phyloP scores from a whole-genome alignment of 2,797 vertebrate species.

The Centroberyx gerrardi region DNA sequence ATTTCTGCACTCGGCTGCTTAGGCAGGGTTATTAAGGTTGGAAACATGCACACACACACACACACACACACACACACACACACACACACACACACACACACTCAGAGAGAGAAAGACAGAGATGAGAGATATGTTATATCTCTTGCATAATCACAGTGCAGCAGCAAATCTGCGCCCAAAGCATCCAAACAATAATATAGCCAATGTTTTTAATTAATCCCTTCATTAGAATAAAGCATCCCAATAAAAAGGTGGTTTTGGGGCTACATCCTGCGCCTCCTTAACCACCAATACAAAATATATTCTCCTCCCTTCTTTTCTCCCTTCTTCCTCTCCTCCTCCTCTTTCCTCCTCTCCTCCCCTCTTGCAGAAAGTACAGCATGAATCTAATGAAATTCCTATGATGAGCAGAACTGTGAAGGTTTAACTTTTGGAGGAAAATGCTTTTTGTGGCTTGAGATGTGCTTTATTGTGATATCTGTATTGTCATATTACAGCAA shows the following conservation, averaged over 20 bases:
- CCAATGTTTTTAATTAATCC: conserved; percentile 31
- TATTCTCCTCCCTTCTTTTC: not conserved
- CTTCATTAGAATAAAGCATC: conserved; percentile 15
- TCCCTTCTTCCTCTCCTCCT: not conserved
- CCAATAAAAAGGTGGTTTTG: conserved; percentile 31
- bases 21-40: not conserved
- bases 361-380: too few relatives aligned
- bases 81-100: not conserved
- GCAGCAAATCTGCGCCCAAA: not conserved
- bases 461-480: too few relatives aligned
- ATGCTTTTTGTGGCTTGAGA: too few relatives aligned
- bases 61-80: too few relatives aligned
- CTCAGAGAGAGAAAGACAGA: not conserved
- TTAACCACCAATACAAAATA: conserved; percentile 28
- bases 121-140: conserved; percentile 16
- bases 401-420: too few relatives aligned
- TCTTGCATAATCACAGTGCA: conserved; percentile 5
- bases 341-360: not conserved
- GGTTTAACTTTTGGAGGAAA: too few relatives aligned
- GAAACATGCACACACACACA: too few relatives aligned
- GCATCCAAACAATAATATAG: conserved; percentile 21
- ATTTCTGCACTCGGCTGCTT: not conserved
- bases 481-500: not conserved
- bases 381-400: too few relatives aligned
- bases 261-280: conserved; percentile 29